Evolutionary conservation across 1,140 invertebrate species (phyloP).

Genomic region (Catajapyx aquilonaris): DNA sequence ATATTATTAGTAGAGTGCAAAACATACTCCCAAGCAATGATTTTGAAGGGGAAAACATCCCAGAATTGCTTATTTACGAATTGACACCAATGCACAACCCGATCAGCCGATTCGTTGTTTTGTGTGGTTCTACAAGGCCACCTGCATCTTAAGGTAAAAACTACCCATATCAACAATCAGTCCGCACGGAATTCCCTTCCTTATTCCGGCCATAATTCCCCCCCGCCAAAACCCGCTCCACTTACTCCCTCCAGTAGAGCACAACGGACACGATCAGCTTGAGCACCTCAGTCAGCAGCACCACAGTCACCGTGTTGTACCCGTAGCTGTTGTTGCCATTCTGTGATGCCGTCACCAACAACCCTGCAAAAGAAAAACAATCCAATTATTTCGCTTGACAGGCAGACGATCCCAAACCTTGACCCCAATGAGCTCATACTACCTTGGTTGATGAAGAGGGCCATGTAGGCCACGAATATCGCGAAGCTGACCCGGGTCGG

Average conservation of each 20-base stretch:
- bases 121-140: no score
- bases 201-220: no score
- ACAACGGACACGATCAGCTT: constrained; percentile 52
- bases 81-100: no score
- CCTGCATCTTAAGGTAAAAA: no score
- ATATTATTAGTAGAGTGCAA: no score
- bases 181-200: no score
- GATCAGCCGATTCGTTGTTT: no score
- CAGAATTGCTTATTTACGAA: no score
- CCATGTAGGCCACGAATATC: constrained; percentile 64
- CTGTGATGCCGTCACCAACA: constrained; percentile 77
- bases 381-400: constrained; percentile 5
- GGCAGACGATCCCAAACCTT: constrained; percentile 1
- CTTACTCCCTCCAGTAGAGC: constrained; percentile 51
- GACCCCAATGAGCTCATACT: constrained; percentile 10
- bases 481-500: constrained; percentile 52
- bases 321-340: constrained; percentile 52
- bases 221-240: no score
- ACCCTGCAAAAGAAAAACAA: constrained; percentile 35
- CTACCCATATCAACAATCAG: no score
- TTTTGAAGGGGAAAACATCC: no score
- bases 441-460: constrained; percentile 64
- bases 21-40: no score
- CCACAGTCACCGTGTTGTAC: constrained; percentile 73
- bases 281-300: constrained; percentile 66